Conservation (phyloP, 2,888 invertebrate species). For the Agonopterix heracliana region DNA sequence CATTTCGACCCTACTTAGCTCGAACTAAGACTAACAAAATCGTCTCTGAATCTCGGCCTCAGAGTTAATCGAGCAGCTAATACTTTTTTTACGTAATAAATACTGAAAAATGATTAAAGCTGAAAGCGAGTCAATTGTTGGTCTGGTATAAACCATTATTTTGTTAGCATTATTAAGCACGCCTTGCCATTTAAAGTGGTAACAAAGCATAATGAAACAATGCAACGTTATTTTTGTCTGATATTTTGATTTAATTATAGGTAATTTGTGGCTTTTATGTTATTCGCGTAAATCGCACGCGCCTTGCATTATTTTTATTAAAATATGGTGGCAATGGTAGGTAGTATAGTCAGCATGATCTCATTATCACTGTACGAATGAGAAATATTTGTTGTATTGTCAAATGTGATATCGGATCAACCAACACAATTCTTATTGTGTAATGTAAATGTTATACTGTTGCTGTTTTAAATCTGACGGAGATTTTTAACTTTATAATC, state of each 20-base stretch:
- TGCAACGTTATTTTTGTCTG: constrained; percentile 1
- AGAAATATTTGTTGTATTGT: background rate
- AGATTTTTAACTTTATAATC: too few relatives aligned
- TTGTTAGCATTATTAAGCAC: too few relatives aligned
- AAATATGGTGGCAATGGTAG: constrained; percentile 52
- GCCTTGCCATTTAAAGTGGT: too few relatives aligned
- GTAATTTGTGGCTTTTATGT: constrained; percentile 8
- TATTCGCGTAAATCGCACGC: constrained; percentile 21
- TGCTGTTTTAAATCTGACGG: too few relatives aligned
- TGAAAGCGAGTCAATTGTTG: background rate
- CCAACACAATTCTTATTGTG: background rate
- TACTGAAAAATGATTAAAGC: too few relatives aligned
- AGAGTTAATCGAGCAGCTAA: too few relatives aligned
- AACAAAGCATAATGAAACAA: background rate
- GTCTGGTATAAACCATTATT: background rate
- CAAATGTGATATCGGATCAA: background rate
- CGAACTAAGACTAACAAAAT: too few relatives aligned
- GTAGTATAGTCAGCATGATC: constrained; percentile 42
- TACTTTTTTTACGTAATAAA: too few relatives aligned
- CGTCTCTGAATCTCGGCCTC: too few relatives aligned
- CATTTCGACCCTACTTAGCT: too few relatives aligned
- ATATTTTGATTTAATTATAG: constrained; percentile 8
- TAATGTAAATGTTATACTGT: constrained; percentile 1
- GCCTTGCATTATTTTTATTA: constrained; percentile 17
- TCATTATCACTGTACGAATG: constrained; percentile 19